Base-by-base conservation (phyloP, 1,140 invertebrate species). In the Caenorhabditis briggsae region DNA sequence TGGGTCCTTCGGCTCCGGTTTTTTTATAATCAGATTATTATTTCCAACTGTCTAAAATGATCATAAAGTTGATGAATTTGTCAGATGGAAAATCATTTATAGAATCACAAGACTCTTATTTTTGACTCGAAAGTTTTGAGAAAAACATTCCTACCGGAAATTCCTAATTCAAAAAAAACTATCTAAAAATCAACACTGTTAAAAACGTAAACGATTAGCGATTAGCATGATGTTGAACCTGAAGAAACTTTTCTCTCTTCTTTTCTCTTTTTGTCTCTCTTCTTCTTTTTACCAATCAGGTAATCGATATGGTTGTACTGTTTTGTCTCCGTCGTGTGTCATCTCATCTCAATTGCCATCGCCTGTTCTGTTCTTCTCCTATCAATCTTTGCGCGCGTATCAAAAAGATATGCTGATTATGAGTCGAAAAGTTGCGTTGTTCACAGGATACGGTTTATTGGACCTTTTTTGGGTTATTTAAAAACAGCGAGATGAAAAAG, bases 221-320 rank as follows among this genome's bases (percentile, higher is more conserved):
- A n/a, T n/a, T 61, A 33, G 18, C 8, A 33, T 58, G 12, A 25
- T 25, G 59, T 61, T 61, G 59, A 61, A 61, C 59, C n/a, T 25
- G n/a, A 20, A 58, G n/a, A n/a, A 20, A 58, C n/a, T 25, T 11
- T 61, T 61, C 59, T 23, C n/a, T 20, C 7, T 12, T 58, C n/a
- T 58, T 58, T n/a, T 58, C n/a, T 58, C 56, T 58, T n/a, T n/a
- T 58, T 18, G 16, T 16, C 16, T 20, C 56, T 20, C 56, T 43
- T 83, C 55, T 82, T 58, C 56, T 59, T n/a, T 43, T 83, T 53
- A 43, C 58, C 56, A 84, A 50, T 59, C 59, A 84, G 46, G 59
- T 61, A 50, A 50, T 59, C 56, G 59, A 84, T 84, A 50, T 64
- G 16, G 43, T 64, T 84, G 58, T 59, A 58, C 53, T 83, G 58